Evolutionary conservation across 2,888 invertebrate species (phyloP), one percentile per base, ranked within the genome.

Genomic region (Ophion ventricosus): DNA sequence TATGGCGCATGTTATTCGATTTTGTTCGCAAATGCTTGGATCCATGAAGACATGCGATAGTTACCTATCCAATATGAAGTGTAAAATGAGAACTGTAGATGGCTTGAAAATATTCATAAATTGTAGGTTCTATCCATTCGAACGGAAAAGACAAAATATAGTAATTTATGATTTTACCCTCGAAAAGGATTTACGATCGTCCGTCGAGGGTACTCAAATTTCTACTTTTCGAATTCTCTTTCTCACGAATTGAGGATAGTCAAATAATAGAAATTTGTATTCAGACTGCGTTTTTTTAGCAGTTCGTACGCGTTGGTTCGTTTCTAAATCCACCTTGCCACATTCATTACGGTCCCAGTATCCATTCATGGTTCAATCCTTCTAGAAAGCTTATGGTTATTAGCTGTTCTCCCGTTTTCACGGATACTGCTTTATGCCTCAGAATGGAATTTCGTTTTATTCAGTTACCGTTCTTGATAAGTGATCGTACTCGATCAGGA

Each of bases 391-490:
- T 83, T 17, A 66, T 79, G 56, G 57, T 74, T 83, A 72, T 75
- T 23, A 23, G 56, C 20, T 2, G 43, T 66, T 67, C 61, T 20
- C 54, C 54, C 23, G 74, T 26, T 64, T 69, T 40, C 14, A 78
- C 14, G 14, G 17, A 80, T 80, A 25, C 25, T 64, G 23, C 40
- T 11, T 26, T 49, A 57, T n/a, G 43, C 8, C 26, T 17, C 26
- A 11, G 56, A 20, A 43, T 54, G 75, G 59, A 83, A 83, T 83
- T 75, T 72, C 49, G 11, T 64, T 59, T 54, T 29, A 43, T 57
- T 49, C 76, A 80, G 79, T 80, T 80, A 75, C 57, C 11, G 56
- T 14, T 3, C 23, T 29, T 54, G 3, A 49, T 63, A 73, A 56
- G 49, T 26, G 43, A 17, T 67, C 26, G 26, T 49, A 63, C 64